phyloP scores from a whole-genome alignment of 2,113 vertebrate genomes.

The Fukomys damarensis region DNA sequence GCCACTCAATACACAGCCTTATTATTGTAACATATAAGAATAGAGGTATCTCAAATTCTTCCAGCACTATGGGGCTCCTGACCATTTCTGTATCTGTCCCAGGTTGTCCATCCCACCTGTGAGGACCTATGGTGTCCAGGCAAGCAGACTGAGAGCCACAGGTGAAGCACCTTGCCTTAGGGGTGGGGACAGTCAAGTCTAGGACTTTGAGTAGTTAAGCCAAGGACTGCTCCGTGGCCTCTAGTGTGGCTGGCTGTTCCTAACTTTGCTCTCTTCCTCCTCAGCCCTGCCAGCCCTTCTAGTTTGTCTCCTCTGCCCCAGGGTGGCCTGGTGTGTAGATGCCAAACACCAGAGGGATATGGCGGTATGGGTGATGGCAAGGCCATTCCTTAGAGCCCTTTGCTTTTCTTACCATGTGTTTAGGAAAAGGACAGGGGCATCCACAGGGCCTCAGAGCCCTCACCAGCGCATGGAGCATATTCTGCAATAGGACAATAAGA shows the following conservation, averaged over 20 bases:
- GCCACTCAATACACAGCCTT: neutral
- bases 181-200: neutral
- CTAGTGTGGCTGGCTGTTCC: neutral
- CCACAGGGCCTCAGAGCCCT: slow-evolving; percentile 6
- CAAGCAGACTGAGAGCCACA: neutral
- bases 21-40: neutral
- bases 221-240: neutral
- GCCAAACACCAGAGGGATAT: neutral
- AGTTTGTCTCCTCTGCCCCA: neutral
- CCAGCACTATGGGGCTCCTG: neutral
- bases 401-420: slow-evolving; percentile 16
- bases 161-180: neutral
- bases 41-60: neutral
- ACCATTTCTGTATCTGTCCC: neutral
- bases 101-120: neutral
- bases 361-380: neutral
- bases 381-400: slow-evolving; percentile 36
- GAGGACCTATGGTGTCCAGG: neutral
- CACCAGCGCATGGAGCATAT: neutral
- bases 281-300: neutral
- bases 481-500: neutral
- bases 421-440: slow-evolving; percentile 20
- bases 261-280: neutral
- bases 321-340: neutral
- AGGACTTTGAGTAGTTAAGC: neutral